phyloP scores from a whole-genome alignment of 1,140 invertebrate species.

The Aradophagus sp. region DNA sequence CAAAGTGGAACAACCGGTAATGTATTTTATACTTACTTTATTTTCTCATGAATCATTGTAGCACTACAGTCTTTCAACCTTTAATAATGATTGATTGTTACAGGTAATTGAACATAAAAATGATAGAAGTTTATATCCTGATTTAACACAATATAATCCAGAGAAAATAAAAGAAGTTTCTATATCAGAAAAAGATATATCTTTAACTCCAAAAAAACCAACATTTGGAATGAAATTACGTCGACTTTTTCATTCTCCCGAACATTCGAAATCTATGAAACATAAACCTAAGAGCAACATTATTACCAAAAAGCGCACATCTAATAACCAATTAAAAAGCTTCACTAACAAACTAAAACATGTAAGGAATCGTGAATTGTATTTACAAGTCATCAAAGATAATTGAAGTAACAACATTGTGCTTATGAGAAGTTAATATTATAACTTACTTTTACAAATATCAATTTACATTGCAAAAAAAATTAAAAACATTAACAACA shows the following conservation, averaged over 20 bases:
- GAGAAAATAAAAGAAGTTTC: not conserved
- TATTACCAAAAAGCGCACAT: slow-evolving; percentile 9
- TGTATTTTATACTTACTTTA: too few species aligned
- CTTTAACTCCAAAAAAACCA: slow-evolving; percentile 2
- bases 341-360: slow-evolving; percentile 27
- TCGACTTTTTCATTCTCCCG: slow-evolving; percentile 16
- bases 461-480: too few species aligned
- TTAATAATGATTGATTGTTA: too few species aligned
- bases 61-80: too few species aligned
- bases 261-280: not conserved
- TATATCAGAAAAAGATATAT: slow-evolving; percentile 8
- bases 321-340: slow-evolving; percentile 12
- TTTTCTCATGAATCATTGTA: too few species aligned
- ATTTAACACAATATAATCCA: not conserved
- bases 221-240: slow-evolving; percentile 17
- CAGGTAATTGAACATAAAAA: too few species aligned
- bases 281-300: not conserved
- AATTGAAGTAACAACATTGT: too few species aligned
- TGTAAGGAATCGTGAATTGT: slow-evolving; percentile 11
- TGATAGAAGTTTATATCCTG: too few species aligned
- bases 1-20: too few species aligned
- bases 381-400: slow-evolving; percentile 3
- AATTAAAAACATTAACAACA: too few species aligned
- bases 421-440: not conserved
- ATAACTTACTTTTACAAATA: not conserved